A percentile compares a stretch with the other conserved stretches of the same genome.
phyloP scores from a whole-genome alignment of 2,797 vertebrate genomes.

The Tympanoctomys barrerae region DNA sequence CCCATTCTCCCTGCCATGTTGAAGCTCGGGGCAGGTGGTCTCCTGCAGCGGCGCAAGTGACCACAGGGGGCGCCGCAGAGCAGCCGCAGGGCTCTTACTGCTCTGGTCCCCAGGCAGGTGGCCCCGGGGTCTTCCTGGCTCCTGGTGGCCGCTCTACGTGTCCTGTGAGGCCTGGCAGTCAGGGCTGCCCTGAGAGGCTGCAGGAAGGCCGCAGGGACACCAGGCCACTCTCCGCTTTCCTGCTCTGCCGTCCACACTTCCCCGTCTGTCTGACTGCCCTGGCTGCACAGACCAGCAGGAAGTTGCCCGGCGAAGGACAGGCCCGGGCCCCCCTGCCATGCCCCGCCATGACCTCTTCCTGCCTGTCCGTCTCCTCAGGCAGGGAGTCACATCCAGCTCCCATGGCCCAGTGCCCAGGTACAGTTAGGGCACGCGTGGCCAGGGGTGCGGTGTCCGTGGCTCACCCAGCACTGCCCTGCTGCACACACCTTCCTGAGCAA shows the following conservation, averaged over 20 bases:
- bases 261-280: neutral
- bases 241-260: neutral
- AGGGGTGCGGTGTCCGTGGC: neutral
- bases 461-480: neutral
- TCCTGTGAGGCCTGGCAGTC: neutral
- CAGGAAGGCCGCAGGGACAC: neutral
- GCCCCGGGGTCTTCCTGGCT: neutral
- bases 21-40: neutral
- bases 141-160: neutral
- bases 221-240: neutral
- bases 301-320: fast-evolving
- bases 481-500: neutral
- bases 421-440: neutral
- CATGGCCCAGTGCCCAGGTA: neutral
- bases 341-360: neutral
- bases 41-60: neutral
- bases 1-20: neutral
- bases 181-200: neutral
- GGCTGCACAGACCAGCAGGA: neutral
- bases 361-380: neutral
- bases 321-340: neutral
- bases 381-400: neutral
- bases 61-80: too few relatives aligned
- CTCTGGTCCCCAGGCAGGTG: neutral
- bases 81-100: neutral